Evolutionary conservation across 2,113 vertebrate genomes (phyloP), one percentile per base, ranked within the genome.

Genomic region (Beaufortia kweichowensis): DNA sequence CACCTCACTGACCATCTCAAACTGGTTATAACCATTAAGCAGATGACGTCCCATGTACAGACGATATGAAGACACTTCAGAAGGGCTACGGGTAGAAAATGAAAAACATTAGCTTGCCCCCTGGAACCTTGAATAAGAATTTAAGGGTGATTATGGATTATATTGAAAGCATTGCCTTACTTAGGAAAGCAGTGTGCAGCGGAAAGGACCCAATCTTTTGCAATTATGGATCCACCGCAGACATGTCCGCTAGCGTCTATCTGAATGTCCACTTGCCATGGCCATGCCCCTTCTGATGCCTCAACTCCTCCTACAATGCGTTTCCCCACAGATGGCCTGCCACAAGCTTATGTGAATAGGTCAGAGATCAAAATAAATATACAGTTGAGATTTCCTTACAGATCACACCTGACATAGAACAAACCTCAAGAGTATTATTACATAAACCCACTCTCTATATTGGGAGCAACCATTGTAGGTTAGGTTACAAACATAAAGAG

Each of bases 241-340:
- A 90, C 24, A 60, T 90, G 88, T 9, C 35, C 50, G 2, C 43
- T 81, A 0, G 24, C 19, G 0, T 48, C 75, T 28, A 90, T 61
- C 83, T 94, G 94, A 50, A 98, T 85, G 77, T 94, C 95, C 23
- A 94, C 91, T 12, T 93, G 79, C 96, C 96, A 97, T 0, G 95
- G 96, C 95, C 95, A 96, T 0, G 87, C 81, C 0, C 95, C 95
- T 0, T 0, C 0, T 0, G 0, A 0, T 0, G 94, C 81, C n/a
- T 82, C 73, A 1, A 7, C 17, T 1, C 95, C 95, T 1, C 95
- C 94, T 8, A 95, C 92, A 66, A 96, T 94, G 29, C 95, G 89
- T 31, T 85, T 85, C 66, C 78, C 84, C 33, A 53, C 2, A 1
- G 83, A 69, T 2, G 88, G 65, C 3, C 86, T 89, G 1, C 94